Percentiles rank a stretch among this genome's conserved stretches.
phyloP scores from a whole-genome alignment of 2,797 vertebrate genomes.

The Pangasius sanitwongsei region DNA sequence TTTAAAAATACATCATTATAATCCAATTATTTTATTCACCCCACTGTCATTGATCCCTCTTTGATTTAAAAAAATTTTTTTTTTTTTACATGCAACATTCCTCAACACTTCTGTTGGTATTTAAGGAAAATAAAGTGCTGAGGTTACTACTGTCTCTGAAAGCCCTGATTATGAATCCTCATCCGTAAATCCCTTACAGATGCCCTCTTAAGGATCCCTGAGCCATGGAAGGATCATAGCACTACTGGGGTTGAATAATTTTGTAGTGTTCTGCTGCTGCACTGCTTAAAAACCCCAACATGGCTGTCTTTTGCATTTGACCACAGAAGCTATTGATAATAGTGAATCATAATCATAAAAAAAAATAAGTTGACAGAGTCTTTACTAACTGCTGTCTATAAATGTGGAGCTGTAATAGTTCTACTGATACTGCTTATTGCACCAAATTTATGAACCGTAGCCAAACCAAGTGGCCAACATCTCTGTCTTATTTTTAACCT shows the following conservation, averaged over 20 bases:
- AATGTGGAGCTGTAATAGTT: background rate
- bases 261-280: background rate
- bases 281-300: background rate
- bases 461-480: background rate
- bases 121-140: background rate
- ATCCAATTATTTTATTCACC: too few relatives aligned
- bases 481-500: conserved; percentile 12
- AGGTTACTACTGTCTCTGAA: background rate
- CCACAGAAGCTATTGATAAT: background rate
- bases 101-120: background rate
- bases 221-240: background rate
- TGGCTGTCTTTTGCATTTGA: background rate
- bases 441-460: background rate
- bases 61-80: background rate
- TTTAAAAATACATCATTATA: background rate
- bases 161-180: conserved; percentile 21
- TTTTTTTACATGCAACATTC: background rate
- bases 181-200: conserved; percentile 16
- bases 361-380: too few relatives aligned
- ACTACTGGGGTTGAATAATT: background rate
- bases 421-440: conserved; percentile 5
- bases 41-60: background rate
- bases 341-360: background rate
- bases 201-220: background rate
- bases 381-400: background rate